phyloP scores from a whole-genome alignment of 2,888 invertebrate species.

The Drosophila diplacantha region DNA sequence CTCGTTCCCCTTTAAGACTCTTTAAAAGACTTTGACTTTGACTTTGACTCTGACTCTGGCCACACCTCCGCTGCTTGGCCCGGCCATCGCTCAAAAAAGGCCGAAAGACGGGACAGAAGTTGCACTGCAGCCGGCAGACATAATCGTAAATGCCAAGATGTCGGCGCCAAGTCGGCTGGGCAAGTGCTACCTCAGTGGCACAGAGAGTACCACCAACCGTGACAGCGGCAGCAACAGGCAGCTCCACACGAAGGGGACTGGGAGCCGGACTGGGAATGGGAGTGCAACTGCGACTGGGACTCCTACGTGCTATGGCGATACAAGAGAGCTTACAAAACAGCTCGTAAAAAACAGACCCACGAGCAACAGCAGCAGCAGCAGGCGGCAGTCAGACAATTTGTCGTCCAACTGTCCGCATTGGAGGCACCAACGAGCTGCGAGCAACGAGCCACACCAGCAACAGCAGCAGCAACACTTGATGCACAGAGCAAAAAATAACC shows the following conservation, averaged over 20 bases:
- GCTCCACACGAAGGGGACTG: conserved; percentile 11
- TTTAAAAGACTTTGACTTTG: conserved; percentile 46
- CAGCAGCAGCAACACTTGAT: conserved; percentile 29
- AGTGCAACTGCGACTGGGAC: conserved; percentile 33
- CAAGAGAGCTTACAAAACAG: conserved; percentile 63
- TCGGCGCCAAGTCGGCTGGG: conserved; percentile 56
- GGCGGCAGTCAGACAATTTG: conserved; percentile 56
- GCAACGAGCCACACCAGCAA: conserved; percentile 39
- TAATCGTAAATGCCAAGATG: conserved; percentile 52
- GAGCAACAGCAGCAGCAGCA: conserved; percentile 22
- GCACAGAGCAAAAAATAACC: conserved; percentile 5
- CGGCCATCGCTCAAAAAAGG: conserved; percentile 60
- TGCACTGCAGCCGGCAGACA: conserved; percentile 24
- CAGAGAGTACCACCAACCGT: conserved; percentile 62
- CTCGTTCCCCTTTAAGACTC: conserved; percentile 46
- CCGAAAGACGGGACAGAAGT: conserved; percentile 8
- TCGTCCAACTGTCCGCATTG: conserved; percentile 59
- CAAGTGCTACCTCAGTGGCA: conserved; percentile 55
- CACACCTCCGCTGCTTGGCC: conserved; percentile 48
- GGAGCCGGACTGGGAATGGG: not conserved
- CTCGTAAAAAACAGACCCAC: conserved; percentile 66
- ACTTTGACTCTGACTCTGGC: conserved; percentile 50
- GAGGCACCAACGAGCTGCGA: conserved; percentile 46
- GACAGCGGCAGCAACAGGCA: conserved; percentile 48
- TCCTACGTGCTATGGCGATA: conserved; percentile 68